Evolutionary conservation across 2,797 vertebrate species (phyloP).

Genomic region (Platyrinchus mystaceus): DNA sequence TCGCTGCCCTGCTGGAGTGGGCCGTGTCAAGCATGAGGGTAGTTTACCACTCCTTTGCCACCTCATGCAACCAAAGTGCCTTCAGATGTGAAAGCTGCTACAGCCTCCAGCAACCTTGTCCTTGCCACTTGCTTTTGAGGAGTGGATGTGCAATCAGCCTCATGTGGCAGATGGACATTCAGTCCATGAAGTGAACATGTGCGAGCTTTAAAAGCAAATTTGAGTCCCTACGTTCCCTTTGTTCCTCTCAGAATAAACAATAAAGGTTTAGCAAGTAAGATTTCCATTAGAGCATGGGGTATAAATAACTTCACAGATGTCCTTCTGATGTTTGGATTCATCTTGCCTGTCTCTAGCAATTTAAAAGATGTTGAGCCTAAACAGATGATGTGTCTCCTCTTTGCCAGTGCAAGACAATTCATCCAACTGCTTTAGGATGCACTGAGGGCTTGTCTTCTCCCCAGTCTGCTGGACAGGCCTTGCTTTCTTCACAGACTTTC

Average conservation of each 20-base stretch:
- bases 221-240: not conserved
- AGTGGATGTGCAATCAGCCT: not conserved
- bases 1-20: not conserved
- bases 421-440: not conserved
- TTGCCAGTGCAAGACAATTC: not conserved
- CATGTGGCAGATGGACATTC: not conserved
- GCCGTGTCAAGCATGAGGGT: not conserved
- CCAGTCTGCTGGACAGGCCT: not conserved
- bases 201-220: not conserved
- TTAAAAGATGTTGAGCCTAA: not conserved
- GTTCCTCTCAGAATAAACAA: not conserved
- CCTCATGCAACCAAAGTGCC: not conserved
- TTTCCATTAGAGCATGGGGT: not conserved
- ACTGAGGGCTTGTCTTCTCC: not conserved
- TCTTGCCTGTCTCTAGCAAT: not conserved
- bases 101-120: not conserved
- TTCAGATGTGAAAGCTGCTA: not conserved
- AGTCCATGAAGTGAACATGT: accelerated
- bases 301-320: not conserved
- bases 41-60: not conserved
- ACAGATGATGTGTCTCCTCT: not conserved
- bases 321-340: not conserved
- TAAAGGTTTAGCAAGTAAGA: not conserved
- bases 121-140: not conserved
- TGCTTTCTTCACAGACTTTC: not conserved